Conservation (phyloP, 1,140 invertebrate species). For the Druon quercuslanigerum region DNA sequence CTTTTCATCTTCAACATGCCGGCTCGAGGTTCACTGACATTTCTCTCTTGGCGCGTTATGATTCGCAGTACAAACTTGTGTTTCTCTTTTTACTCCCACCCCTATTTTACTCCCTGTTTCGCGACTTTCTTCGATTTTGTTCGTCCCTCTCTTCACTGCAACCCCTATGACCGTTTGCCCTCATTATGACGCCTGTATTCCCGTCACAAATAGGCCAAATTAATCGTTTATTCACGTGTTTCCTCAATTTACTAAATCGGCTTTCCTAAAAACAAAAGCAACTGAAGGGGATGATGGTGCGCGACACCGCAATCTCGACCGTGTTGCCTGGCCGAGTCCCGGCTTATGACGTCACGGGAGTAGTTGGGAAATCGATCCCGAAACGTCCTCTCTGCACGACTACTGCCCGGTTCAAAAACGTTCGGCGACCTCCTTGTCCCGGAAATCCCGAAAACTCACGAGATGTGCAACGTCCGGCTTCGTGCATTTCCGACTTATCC, state of each 20-base stretch:
- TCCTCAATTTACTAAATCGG: background rate
- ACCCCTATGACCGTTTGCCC: background rate
- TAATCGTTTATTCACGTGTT: background rate
- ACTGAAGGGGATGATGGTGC: conserved; percentile 38
- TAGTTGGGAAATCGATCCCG: conserved; percentile 67
- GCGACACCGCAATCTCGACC: conserved; percentile 54
- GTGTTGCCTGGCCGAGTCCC: conserved; percentile 62
- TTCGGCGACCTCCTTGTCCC: conserved; percentile 54
- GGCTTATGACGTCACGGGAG: conserved; percentile 66
- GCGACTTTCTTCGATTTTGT: conserved; percentile 28
- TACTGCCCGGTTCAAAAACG: conserved; percentile 60
- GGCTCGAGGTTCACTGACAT: conserved; percentile 29
- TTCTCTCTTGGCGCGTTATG: conserved; percentile 27
- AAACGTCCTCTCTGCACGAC: conserved; percentile 54
- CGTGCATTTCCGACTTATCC: conserved; percentile 8
- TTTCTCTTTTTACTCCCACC: conserved; percentile 38
- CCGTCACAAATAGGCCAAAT: background rate
- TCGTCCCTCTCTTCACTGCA: conserved; percentile 16
- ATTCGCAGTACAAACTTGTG: conserved; percentile 26
- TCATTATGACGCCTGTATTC: background rate
- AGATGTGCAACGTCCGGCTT: conserved; percentile 15
- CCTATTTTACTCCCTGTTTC: conserved; percentile 19
- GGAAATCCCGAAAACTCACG: conserved; percentile 47
- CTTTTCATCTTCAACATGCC: conserved; percentile 19
- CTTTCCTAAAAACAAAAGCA: conserved; percentile 7